Conservation (phyloP, 2,797 vertebrate genomes). For the Oreochromis mossambicus region DNA sequence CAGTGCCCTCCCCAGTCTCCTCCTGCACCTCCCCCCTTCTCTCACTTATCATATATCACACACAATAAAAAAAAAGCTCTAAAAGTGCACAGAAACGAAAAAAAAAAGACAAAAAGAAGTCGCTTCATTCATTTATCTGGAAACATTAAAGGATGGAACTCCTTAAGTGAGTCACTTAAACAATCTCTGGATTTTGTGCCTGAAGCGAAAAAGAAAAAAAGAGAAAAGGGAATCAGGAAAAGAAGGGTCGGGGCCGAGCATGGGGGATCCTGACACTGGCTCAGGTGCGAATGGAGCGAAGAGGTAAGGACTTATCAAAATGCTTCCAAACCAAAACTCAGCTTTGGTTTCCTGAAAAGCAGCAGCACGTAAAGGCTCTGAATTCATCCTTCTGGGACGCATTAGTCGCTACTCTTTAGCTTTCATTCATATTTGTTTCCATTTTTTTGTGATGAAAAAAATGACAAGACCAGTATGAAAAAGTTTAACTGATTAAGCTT, state of each 20-base stretch:
- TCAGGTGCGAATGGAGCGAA: not conserved
- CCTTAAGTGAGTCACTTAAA: not conserved
- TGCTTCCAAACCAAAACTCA: not conserved
- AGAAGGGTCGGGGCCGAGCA: not conserved
- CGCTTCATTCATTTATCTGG: not conserved
- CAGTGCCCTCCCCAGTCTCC: not conserved
- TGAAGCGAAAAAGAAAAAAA: fast-evolving
- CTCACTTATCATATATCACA: not conserved
- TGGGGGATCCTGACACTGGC: not conserved
- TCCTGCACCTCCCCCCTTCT: not conserved
- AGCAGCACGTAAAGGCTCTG: not conserved
- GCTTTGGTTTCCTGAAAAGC: not conserved
- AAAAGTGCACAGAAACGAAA: too few species aligned
- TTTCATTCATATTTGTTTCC: not conserved
- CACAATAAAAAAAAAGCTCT: not conserved
- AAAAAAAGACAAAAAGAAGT: not conserved
- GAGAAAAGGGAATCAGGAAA: too few species aligned
- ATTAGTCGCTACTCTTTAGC: not conserved
- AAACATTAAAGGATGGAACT: not conserved
- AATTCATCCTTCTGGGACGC: not conserved
- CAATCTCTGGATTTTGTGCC: not conserved
- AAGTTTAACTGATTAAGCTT: not conserved
- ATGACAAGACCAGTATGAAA: not conserved
- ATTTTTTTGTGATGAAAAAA: not conserved
- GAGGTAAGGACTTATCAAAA: conserved; percentile 4